phyloP scores from a whole-genome alignment of 2,888 invertebrate species.

The Auanema freiburgensis region DNA sequence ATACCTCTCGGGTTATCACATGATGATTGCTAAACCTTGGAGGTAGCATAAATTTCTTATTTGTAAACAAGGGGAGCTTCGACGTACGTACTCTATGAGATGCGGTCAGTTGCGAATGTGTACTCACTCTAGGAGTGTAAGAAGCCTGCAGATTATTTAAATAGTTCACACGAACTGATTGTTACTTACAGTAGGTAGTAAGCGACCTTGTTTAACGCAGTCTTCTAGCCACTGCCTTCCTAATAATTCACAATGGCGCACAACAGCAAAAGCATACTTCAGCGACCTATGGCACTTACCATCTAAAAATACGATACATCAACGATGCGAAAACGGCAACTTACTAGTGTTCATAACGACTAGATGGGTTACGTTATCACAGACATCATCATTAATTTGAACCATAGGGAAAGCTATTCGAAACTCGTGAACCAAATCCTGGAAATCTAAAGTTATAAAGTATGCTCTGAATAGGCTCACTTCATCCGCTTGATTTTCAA shows the following conservation, averaged over 20 bases:
- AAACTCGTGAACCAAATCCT: slow-evolving; percentile 35
- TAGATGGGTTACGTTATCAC: slow-evolving; percentile 27
- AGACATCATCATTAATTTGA: slow-evolving; percentile 24
- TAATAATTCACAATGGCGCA: slow-evolving; percentile 8
- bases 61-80: neutral
- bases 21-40: slow-evolving; percentile 2
- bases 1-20: neutral
- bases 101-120: neutral
- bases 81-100: neutral
- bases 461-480: too few relatives aligned
- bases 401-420: slow-evolving; percentile 24
- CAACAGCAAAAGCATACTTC: slow-evolving; percentile 10
- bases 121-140: neutral
- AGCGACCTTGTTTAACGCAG: slow-evolving; percentile 5
- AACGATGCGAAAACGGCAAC: neutral
- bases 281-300: slow-evolving; percentile 7
- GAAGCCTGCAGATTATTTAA: slow-evolving; percentile 1
- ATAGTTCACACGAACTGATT: neutral
- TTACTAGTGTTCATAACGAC: slow-evolving; percentile 40
- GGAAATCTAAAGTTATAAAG: slow-evolving; percentile 10
- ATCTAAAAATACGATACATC: neutral
- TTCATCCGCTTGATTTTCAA: too few relatives aligned
- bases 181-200: slow-evolving; percentile 13
- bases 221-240: slow-evolving; percentile 19
- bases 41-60: slow-evolving; percentile 1